Evolutionary conservation across 2,888 invertebrate species (phyloP).

Genomic region (Hemaris fuciformis): DNA sequence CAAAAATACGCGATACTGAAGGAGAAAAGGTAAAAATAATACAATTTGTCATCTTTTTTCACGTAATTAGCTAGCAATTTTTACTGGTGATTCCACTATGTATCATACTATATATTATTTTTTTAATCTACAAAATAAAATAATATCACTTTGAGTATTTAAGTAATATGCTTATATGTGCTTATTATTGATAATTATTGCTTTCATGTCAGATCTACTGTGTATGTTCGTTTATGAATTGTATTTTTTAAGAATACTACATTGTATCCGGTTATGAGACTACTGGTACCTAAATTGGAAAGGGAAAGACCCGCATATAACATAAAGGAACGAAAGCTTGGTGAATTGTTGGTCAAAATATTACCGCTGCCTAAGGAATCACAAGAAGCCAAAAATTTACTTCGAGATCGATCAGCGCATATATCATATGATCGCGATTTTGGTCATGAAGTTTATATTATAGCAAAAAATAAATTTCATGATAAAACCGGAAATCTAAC

Average conservation of each 20-base stretch:
- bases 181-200: too few relatives aligned
- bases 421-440: conserved; percentile 86
- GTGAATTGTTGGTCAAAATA: conserved; percentile 87
- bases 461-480: conserved; percentile 82
- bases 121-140: too few relatives aligned
- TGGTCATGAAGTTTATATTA: conserved; percentile 88
- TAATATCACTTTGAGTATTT: too few relatives aligned
- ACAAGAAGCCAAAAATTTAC: conserved; percentile 61
- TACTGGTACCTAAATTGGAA: conserved; percentile 90
- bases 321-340: conserved; percentile 89
- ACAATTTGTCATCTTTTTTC: neutral
- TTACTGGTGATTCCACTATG: too few relatives aligned
- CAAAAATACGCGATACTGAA: conserved; percentile 42
- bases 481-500: conserved; percentile 74
- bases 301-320: conserved; percentile 91
- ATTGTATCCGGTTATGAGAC: conserved; percentile 88
- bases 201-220: too few relatives aligned
- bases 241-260: conserved; percentile 73
- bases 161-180: too few relatives aligned
- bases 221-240: neutral
- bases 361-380: conserved; percentile 86
- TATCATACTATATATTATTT: too few relatives aligned
- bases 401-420: conserved; percentile 75
- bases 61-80: too few relatives aligned
- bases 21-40: conserved; percentile 58